Evolutionary conservation across 2,113 vertebrate species (phyloP).

Genomic region (Steatornis caripensis): DNA sequence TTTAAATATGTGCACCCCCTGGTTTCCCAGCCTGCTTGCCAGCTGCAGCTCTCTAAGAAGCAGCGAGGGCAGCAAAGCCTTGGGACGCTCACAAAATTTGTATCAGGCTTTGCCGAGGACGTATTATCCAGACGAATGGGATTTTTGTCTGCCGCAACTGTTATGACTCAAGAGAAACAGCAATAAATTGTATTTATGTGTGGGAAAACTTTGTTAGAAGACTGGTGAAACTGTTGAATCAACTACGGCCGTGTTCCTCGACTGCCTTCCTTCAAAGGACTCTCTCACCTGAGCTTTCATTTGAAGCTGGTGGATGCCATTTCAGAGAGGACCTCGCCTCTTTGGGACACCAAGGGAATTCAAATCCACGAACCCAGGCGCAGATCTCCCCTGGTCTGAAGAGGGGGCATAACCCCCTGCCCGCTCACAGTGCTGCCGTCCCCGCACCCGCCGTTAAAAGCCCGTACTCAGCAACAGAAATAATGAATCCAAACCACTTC

Average conservation of each 20-base stretch:
- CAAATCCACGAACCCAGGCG: not conserved
- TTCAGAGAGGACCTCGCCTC: not conserved
- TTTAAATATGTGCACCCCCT: not conserved
- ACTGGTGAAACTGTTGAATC: not conserved
- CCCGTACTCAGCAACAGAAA: not conserved
- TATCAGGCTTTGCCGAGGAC: not conserved
- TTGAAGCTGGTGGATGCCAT: not conserved
- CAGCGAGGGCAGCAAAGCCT: not conserved
- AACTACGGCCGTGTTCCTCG: rapidly evolving
- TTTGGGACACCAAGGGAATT: not conserved
- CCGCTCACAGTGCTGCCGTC: rapidly evolving
- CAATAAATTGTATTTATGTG: rapidly evolving
- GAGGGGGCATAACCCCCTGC: rapidly evolving
- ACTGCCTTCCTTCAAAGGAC: not conserved
- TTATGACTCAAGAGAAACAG: rapidly evolving
- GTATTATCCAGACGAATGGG: rapidly evolving
- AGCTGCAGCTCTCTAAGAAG: not conserved
- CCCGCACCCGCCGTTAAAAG: not conserved
- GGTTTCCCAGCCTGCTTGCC: not conserved
- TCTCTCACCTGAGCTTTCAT: rapidly evolving
- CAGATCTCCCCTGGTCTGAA: not conserved
- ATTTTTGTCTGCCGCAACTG: not conserved
- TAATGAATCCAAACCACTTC: rapidly evolving
- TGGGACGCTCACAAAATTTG: rapidly evolving
- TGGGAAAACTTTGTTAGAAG: not conserved